Conservation (phyloP, 2,797 vertebrate species). For the Alca torda region DNA sequence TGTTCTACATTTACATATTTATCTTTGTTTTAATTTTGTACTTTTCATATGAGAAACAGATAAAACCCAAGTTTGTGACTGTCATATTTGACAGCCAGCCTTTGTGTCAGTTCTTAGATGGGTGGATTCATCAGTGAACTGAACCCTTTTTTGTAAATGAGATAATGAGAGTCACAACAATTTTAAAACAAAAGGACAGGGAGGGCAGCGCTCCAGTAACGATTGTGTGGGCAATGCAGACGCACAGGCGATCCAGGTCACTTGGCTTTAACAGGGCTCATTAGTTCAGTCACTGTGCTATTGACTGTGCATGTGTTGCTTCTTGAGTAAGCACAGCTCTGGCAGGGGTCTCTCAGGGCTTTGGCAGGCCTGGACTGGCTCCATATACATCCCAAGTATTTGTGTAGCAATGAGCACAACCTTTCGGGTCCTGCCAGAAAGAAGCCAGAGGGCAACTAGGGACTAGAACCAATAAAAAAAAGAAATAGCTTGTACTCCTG, state of each 20-base stretch:
- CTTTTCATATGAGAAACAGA: neutral
- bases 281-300: neutral
- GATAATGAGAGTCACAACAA: neutral
- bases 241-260: neutral
- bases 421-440: neutral
- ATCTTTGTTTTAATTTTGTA: neutral
- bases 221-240: neutral
- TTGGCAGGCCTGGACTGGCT: neutral
- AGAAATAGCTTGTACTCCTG: neutral
- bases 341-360: neutral
- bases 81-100: neutral
- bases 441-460: neutral
- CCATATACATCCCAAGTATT: neutral
- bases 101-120: neutral
- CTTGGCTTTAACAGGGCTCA: neutral
- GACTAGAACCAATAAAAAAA: neutral
- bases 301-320: neutral
- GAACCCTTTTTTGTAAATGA: neutral
- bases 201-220: rapidly evolving
- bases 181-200: neutral
- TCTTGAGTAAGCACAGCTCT: neutral
- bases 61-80: neutral
- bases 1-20: neutral
- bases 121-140: neutral
- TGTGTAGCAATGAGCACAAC: neutral